phyloP scores from a whole-genome alignment of 2,113 vertebrate species.

The Tenrec ecaudatus region DNA sequence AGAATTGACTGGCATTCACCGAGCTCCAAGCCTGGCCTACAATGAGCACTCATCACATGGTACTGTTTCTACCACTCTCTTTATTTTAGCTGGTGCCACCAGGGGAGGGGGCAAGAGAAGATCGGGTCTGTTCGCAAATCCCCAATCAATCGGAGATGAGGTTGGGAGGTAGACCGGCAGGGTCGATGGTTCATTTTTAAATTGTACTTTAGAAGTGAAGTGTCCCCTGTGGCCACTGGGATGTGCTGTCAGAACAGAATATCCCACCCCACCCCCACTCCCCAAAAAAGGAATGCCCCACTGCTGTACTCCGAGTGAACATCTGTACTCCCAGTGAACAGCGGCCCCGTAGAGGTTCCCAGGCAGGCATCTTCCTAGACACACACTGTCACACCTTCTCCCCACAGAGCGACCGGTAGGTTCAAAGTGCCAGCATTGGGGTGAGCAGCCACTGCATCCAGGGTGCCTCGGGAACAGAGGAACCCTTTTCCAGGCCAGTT shows the following conservation, averaged over 20 bases:
- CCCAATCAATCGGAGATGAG: neutral
- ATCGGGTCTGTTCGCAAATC: neutral
- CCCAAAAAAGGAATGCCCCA: neutral
- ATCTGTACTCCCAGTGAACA: neutral
- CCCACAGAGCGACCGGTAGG: too few species aligned
- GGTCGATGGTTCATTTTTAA: neutral
- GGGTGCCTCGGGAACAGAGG: neutral
- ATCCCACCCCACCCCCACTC: too few species aligned
- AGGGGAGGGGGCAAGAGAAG: neutral
- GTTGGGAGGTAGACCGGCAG: neutral
- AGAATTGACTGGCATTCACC: neutral
- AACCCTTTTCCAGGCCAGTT: neutral
- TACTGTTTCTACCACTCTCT: neutral
- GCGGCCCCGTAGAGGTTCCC: too few species aligned
- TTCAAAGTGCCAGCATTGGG: too few species aligned
- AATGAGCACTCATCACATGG: neutral
- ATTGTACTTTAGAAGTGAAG: neutral
- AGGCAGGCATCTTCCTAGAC: too few species aligned
- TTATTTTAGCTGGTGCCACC: neutral
- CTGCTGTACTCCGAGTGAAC: neutral
- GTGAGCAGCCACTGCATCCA: too few species aligned
- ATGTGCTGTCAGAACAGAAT: slow-evolving; percentile 38
- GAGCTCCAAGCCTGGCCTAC: neutral
- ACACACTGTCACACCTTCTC: too few species aligned
- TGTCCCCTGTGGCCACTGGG: neutral